These are phyloP conservation scores for Spilarctia lutea DNA, from an alignment of 2,888 invertebrate genomes.

Conservation along the genomic window DNA sequence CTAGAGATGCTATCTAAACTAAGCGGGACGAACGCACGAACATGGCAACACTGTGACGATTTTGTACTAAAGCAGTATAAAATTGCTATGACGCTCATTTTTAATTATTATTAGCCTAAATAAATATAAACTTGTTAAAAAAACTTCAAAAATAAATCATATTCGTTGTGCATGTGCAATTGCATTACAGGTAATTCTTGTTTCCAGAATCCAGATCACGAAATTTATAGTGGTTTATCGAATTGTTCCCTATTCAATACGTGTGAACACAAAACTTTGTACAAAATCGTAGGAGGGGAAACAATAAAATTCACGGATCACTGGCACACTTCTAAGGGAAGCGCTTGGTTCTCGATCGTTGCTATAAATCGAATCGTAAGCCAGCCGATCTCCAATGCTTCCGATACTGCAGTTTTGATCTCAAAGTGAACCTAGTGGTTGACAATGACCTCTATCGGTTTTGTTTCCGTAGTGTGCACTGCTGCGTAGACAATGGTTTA, in stretches of 20 bases:
- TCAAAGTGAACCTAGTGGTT: conserved; percentile 48
- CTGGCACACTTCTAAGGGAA: conserved; percentile 58
- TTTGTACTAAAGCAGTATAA: neutral
- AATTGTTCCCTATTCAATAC: conserved; percentile 54
- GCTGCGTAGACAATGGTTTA: conserved; percentile 5
- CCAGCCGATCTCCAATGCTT: conserved; percentile 65
- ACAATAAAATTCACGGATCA: conserved; percentile 82
- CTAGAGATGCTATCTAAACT: too few species aligned
- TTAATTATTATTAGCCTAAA: neutral
- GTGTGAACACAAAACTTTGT: conserved; percentile 74
- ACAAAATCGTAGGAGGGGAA: conserved; percentile 68
- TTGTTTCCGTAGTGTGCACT: conserved; percentile 17
- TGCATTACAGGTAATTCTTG: conserved; percentile 1
- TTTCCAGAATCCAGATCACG: conserved; percentile 38
- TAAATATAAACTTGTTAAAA: neutral
- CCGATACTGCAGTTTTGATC: conserved; percentile 63
- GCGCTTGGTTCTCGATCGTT: conserved; percentile 56
- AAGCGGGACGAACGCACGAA: too few species aligned
- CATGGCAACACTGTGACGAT: neutral
- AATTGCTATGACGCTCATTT: neutral
- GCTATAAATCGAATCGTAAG: conserved; percentile 70
- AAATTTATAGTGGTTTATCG: conserved; percentile 68
- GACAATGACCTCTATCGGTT: conserved; percentile 42
- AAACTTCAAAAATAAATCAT: neutral
- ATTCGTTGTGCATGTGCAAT: too few species aligned